Conservation (phyloP, 2,888 invertebrate species). For the Uropetala carovei region DNA sequence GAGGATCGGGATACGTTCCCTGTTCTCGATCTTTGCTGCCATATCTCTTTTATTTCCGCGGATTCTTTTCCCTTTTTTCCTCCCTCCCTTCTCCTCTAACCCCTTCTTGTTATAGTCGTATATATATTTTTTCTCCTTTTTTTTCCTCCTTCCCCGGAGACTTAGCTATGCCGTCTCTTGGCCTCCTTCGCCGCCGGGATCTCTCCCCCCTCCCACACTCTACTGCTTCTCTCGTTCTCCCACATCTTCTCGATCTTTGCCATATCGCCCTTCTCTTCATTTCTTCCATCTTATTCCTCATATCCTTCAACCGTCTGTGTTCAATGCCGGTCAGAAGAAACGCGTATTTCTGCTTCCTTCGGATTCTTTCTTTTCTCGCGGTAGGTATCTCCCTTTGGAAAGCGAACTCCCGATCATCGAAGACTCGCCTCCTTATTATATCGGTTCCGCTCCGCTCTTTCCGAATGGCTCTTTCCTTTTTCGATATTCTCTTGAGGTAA, state of each 20-base stretch:
- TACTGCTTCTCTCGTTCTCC: background rate
- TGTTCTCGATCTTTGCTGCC: slow-evolving; percentile 57
- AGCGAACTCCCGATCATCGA: background rate
- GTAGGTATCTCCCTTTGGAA: background rate
- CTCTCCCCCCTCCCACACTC: background rate
- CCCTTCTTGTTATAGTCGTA: background rate
- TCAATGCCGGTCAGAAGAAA: background rate
- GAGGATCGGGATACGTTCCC: slow-evolving; percentile 35
- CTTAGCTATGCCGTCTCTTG: background rate
- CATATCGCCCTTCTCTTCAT: background rate
- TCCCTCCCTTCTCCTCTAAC: background rate
- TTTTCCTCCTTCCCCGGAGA: slow-evolving; percentile 11
- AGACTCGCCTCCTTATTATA: no score
- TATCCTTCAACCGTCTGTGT: background rate
- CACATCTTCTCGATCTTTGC: background rate
- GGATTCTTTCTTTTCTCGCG: background rate
- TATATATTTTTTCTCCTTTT: slow-evolving; percentile 31
- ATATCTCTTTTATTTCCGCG: slow-evolving; percentile 50
- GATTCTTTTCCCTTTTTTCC: slow-evolving; percentile 26
- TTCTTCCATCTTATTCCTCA: background rate
- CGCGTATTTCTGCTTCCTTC: background rate
- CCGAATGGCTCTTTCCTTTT: background rate
- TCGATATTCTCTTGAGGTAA: background rate
- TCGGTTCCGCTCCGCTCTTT: background rate
- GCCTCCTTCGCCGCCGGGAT: background rate